Conservation (phyloP, 2,113 vertebrate species). For the Crotalus helleri region DNA sequence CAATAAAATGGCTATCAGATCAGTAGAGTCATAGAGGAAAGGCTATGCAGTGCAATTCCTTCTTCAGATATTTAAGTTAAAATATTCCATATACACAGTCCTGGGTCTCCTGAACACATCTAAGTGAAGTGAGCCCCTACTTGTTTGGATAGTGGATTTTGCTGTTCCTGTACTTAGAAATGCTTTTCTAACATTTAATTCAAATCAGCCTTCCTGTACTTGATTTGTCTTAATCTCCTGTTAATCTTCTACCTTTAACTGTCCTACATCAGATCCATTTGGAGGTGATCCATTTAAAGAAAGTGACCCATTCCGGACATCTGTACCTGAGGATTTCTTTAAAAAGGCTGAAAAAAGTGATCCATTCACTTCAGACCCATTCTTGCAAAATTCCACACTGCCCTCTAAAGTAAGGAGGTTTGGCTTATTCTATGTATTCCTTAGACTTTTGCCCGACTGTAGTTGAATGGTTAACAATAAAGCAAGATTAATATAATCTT, state of each 20-base stretch:
- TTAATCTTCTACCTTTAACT: not conserved
- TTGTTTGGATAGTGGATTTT: not conserved
- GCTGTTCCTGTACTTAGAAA: not conserved
- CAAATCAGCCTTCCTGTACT: not conserved
- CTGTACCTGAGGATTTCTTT: constrained; percentile 88
- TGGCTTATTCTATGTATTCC: not conserved
- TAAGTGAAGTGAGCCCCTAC: not conserved
- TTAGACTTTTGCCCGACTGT: not conserved
- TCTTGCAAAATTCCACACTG: constrained; percentile 82
- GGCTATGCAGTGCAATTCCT: not conserved
- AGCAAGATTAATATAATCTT: not conserved
- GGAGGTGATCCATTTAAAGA: constrained; percentile 96
- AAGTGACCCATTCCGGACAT: constrained; percentile 83
- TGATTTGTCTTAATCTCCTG: not conserved
- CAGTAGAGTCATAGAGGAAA: not conserved
- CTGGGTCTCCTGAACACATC: not conserved
- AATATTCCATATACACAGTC: not conserved
- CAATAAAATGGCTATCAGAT: not conserved
- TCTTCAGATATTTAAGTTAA: not conserved
- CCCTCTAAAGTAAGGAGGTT: constrained; percentile 80
- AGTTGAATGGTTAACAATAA: not conserved
- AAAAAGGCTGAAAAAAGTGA: constrained; percentile 87
- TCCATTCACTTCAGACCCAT: constrained; percentile 88
- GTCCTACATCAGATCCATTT: constrained; percentile 82
- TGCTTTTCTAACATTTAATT: not conserved